Evolutionary conservation across 2,797 vertebrate genomes (phyloP).

Genomic region (Toxotes lorentzi): DNA sequence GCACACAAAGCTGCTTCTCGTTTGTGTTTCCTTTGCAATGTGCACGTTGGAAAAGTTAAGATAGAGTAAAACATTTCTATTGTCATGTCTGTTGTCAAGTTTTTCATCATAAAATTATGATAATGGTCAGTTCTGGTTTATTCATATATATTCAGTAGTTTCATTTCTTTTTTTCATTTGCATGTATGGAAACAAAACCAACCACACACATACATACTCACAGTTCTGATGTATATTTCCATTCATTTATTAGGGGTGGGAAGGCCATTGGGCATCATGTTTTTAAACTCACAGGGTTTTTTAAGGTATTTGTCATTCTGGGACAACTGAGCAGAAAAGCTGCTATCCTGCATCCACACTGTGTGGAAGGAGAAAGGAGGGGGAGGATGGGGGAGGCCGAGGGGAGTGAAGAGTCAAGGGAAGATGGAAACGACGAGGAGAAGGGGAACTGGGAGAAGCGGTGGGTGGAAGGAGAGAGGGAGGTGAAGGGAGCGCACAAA

Average conservation of each 20-base stretch:
- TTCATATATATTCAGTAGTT: constrained; percentile 30
- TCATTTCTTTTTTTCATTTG: constrained; percentile 9
- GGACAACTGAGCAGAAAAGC: constrained; percentile 77
- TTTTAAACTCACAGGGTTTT: constrained; percentile 79
- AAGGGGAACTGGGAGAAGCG: constrained; percentile 2
- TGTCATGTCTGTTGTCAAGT: background rate
- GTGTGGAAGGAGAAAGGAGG: constrained; percentile 31
- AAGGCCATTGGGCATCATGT: constrained; percentile 72
- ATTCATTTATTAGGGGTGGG: constrained; percentile 46
- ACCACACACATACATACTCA: constrained; percentile 3
- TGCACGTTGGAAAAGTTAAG: constrained; percentile 4
- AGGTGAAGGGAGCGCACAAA: background rate
- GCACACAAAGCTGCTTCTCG: constrained; percentile 2
- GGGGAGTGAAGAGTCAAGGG: background rate
- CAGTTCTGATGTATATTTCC: constrained; percentile 50
- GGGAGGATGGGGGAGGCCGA: constrained; percentile 16
- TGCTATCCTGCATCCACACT: constrained; percentile 62
- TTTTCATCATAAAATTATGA: background rate
- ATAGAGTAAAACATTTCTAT: background rate
- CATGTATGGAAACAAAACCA: constrained; percentile 9
- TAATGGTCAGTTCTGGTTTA: background rate
- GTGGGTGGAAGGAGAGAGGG: constrained; percentile 17
- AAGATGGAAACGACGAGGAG: constrained; percentile 11
- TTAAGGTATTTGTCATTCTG: constrained; percentile 82
- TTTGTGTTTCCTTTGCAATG: background rate